Base-by-base conservation (phyloP, 37 sponge, comb jelly and placozoan species). In the Agelas oroides region DNA sequence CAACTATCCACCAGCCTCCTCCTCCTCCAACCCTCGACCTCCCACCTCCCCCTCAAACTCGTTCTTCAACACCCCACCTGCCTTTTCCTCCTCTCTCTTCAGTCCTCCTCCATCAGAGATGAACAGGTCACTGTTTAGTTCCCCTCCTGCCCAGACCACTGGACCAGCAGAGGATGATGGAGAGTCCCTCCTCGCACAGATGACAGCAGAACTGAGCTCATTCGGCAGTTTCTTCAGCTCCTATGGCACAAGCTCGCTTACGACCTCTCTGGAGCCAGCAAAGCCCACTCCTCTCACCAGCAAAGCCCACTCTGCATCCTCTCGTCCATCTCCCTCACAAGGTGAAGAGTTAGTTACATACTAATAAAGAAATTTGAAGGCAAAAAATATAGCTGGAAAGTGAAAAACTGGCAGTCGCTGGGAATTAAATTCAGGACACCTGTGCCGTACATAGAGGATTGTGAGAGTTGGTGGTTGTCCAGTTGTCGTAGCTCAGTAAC, bases 181-280 rank as follows among this genome's bases (percentile, higher is more conserved):
- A 5, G 20, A 24, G 16, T 70, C 72, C 21, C 63, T 82, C 16
- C 58, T 82, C 31, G 53, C 68, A 13, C 33, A 67, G 20, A 24
- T 67, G 68, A 67, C 28, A 19, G 32, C 71, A 38, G 61, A 82
- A 28, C 63, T 82, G 6, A 41, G 31, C 52, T 74, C 84, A 19
- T 84, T 84, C 25, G 84, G 84, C 14, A 54, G 23, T 33, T 23
- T 75, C 5, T 30, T 84, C 37, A 54, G 53, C 32, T 75, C 84
- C 14, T 75, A 53, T 74, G 84, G 75, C 23, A 46, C 65, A 39
- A 61, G 79, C 53, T n/a, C 56, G 2, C 6, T 27, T 27, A 2
- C 46, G 11, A 12, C 46, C 46, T 8, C 46, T 8, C 8, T 8
- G 8, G 46, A 46, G 46, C 46, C 46, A 8, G 8, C 46, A 46